Evolutionary conservation across 2,888 invertebrate species (phyloP).

Genomic region (Tanytarsus gracilentus): DNA sequence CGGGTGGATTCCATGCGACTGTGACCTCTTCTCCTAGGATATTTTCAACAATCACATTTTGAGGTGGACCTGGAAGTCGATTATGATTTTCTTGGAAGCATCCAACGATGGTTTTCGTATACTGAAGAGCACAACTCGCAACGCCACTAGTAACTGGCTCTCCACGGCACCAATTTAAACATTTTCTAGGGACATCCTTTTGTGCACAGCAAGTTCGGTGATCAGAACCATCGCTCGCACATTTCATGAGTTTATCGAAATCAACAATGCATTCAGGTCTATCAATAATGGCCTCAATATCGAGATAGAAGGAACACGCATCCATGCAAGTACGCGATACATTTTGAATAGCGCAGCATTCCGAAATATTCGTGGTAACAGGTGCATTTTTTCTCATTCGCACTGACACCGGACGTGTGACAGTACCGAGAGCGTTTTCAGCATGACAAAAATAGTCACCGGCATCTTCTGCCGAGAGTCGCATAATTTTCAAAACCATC

Average conservation of each 20-base stretch:
- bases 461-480: conserved; percentile 59
- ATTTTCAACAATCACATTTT: conserved; percentile 51
- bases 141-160: conserved; percentile 53
- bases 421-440: conserved; percentile 70
- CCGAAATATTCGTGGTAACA: conserved; percentile 57
- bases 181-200: conserved; percentile 68
- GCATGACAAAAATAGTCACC: conserved; percentile 80
- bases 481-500: conserved; percentile 66
- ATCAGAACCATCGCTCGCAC: conserved; percentile 70
- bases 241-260: conserved; percentile 77
- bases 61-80: conserved; percentile 71
- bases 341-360: conserved; percentile 72
- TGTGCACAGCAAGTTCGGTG: conserved; percentile 76
- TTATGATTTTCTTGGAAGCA: conserved; percentile 75
- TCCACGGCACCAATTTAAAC: conserved; percentile 77
- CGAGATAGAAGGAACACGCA: conserved; percentile 74
- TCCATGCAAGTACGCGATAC: conserved; percentile 70
- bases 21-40: conserved; percentile 51
- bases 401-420: conserved; percentile 63
- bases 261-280: conserved; percentile 71
- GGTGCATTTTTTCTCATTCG: conserved; percentile 55
- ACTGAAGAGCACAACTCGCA: conserved; percentile 58
- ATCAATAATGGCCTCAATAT: conserved; percentile 73
- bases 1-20: conserved; percentile 68
- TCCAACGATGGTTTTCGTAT: conserved; percentile 65